Base-by-base conservation (phyloP, 2,113 vertebrate species). In the Calyptomena viridis region DNA sequence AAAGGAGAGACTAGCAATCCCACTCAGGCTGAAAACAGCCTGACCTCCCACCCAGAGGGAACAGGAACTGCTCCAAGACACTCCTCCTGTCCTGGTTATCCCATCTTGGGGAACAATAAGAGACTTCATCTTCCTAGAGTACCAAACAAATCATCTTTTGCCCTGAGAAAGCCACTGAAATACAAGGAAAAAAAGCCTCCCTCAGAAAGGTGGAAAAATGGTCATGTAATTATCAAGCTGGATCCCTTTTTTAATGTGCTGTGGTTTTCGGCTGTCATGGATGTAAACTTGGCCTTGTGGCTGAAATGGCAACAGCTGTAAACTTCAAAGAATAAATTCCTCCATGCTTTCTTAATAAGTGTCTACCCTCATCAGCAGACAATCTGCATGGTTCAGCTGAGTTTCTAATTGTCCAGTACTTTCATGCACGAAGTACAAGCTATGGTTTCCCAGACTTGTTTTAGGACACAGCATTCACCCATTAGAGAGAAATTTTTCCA, bases 401-500 rank as follows among this genome's bases (percentile, higher is more conserved):
- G 79, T 84, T 95, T 94, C 89, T 89, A 91, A 89, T 62, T 74
- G 95, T 81, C 84, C 91, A 63, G 78, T 81, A 83, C 94, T 97
- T 95, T 94, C 93, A 96, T 93, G 73, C 94, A 39, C 66, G 22
- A 96, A 94, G 87, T 94, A 83, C 88, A 95, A 93, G 46, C 72
- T 81, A 59, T 83, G 92, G 68, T 87, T 96, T 93, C 84, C 79
- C 88, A 94, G 88, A 64, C 89, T 81, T 80, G 58, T 56, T 89
- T 78, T 20, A 86, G 80, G 47, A 87, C 71, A 77, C 58, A 82
- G 83, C 86, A 79, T 62, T 96, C 79, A 42, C 55, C 90, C 89
- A 84, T 94, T 88, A 78, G 64, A 90, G 68, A 49, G 94, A 95
- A 91, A 67, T 89, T 91, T 97, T 97, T 97, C 93, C 91, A 85